A percentile compares a stretch with the other conserved stretches of the same genome.
phyloP scores from a whole-genome alignment of 2,888 invertebrate genomes.

The Agrilus mali region DNA sequence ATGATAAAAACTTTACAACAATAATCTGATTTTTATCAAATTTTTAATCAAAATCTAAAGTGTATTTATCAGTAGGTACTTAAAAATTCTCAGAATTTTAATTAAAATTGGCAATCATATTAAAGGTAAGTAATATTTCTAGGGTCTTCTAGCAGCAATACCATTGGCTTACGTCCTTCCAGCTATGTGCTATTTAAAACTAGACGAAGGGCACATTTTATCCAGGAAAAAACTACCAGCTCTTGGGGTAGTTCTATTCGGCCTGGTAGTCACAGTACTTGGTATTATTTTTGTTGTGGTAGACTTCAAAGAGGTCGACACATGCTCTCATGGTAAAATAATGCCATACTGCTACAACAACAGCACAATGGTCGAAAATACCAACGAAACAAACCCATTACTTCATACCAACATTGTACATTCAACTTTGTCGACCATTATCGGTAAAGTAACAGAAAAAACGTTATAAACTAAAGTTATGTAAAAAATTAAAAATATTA shows the following conservation, averaged over 20 bases:
- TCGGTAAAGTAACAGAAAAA: too few species aligned
- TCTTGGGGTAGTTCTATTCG: slow-evolving; percentile 55
- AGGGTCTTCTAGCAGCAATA: slow-evolving; percentile 73
- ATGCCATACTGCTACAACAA: slow-evolving; percentile 43
- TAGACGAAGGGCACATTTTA: slow-evolving; percentile 56
- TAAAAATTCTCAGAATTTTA: too few species aligned
- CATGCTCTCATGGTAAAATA: slow-evolving; percentile 51
- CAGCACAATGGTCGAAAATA: background rate
- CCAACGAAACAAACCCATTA: too few species aligned
- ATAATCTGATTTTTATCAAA: too few species aligned
- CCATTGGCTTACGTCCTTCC: slow-evolving; percentile 75
- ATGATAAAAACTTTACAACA: too few species aligned
- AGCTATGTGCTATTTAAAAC: slow-evolving; percentile 61
- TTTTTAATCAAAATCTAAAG: too few species aligned
- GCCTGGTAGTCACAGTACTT: slow-evolving; percentile 45
- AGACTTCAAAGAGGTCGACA: slow-evolving; percentile 38
- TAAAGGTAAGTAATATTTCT: slow-evolving; percentile 9
- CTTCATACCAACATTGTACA: too few species aligned
- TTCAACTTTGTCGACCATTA: too few species aligned
- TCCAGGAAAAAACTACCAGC: slow-evolving; percentile 59
- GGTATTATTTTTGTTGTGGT: slow-evolving; percentile 46
- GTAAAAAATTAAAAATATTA: too few species aligned
- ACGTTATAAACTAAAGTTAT: too few species aligned
- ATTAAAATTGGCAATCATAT: too few species aligned
- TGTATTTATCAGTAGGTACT: too few species aligned